Percentiles rank a stretch among this genome's conserved stretches.
phyloP scores from a whole-genome alignment of 2,797 vertebrate genomes.

The Atherinosoma microstoma region DNA sequence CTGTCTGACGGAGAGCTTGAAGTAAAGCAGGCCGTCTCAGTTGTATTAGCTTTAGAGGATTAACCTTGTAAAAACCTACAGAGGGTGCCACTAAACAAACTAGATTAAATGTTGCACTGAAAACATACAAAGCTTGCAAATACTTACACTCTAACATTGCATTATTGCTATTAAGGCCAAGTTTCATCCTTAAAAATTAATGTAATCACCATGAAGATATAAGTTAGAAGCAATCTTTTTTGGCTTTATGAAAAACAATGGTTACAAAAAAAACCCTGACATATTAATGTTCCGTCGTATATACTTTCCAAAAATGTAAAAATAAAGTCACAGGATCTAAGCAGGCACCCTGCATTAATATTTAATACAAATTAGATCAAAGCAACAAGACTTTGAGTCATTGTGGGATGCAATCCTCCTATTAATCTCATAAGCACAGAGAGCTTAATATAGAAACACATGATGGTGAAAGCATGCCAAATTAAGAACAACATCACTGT shows the following conservation, averaged over 20 bases:
- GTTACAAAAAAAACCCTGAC: too few relatives aligned
- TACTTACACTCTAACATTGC: neutral
- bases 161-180: neutral
- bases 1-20: conserved; percentile 34
- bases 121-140: conserved; percentile 15
- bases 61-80: conserved; percentile 37
- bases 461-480: neutral
- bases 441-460: neutral
- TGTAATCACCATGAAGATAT: neutral
- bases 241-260: neutral
- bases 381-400: neutral
- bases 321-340: neutral
- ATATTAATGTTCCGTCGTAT: neutral
- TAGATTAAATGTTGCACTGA: conserved; percentile 3
- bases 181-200: neutral
- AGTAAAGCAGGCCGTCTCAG: conserved; percentile 48
- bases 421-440: neutral
- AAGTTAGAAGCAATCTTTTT: neutral
- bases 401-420: neutral
- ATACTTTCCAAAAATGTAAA: neutral
- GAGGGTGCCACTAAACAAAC: conserved; percentile 26
- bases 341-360: neutral
- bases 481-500: neutral
- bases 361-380: neutral
- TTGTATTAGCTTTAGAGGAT: conserved; percentile 53